Conservation (phyloP, 2,888 invertebrate species). For the Epirrhoe tristata region DNA sequence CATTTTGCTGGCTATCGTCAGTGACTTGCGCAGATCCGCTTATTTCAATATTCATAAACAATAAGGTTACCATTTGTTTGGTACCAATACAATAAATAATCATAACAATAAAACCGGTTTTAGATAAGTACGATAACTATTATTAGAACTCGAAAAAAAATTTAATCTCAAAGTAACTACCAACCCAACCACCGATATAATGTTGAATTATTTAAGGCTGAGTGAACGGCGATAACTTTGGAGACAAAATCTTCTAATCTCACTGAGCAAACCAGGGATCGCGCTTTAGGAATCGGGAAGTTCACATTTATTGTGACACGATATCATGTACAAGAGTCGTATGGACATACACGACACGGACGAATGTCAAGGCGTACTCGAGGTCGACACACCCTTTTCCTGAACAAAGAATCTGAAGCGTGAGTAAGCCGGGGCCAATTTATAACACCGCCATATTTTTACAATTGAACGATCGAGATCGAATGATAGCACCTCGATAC, state of each 20-base stretch:
- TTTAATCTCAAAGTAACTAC: neutral
- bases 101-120: neutral
- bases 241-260: constrained; percentile 30
- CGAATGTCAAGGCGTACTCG: constrained; percentile 59
- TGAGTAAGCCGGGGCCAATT: constrained; percentile 42
- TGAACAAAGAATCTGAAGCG: constrained; percentile 52
- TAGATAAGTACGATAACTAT: neutral
- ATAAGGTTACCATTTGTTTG: neutral
- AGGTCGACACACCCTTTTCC: constrained; percentile 57
- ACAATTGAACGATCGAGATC: constrained; percentile 34
- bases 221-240: constrained; percentile 29
- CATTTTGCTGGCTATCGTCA: constrained; percentile 37
- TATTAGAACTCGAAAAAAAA: neutral
- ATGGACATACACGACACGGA: constrained; percentile 48
- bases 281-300: constrained; percentile 3
- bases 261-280: constrained; percentile 19
- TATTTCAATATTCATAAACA: constrained; percentile 24
- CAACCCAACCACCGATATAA: constrained; percentile 10
- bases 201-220: constrained; percentile 23
- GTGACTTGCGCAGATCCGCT: constrained; percentile 12
- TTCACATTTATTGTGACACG: neutral
- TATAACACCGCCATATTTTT: constrained; percentile 41
- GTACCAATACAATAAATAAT: neutral
- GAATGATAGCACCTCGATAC: constrained; percentile 9
- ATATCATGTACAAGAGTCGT: constrained; percentile 10